Percentiles rank a stretch among this genome's conserved stretches.
Conservation (phyloP, 2,797 vertebrate species). For the Kryptopterus vitreolus region DNA sequence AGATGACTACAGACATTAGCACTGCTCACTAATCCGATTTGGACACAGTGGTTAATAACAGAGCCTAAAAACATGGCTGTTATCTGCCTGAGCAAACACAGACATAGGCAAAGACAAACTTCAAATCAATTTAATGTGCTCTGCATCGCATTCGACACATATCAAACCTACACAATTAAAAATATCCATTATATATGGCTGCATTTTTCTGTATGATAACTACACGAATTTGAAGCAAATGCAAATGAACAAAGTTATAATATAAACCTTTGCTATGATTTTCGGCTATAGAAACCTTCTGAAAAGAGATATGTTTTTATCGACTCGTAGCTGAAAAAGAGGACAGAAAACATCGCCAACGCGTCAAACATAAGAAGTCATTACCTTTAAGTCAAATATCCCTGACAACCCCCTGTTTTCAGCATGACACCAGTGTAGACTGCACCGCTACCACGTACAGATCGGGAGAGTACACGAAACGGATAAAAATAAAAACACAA, state of each 20-base stretch:
- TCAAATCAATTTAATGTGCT: not conserved
- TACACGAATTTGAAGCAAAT: not conserved
- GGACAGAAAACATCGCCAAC: not conserved
- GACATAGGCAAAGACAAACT: not conserved
- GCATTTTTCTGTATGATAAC: not conserved
- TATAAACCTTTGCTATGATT: not conserved
- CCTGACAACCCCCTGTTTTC: not conserved
- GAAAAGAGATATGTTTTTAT: not conserved
- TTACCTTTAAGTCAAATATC: constrained; percentile 25
- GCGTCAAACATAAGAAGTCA: not conserved
- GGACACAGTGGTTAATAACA: not conserved
- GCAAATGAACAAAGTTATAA: not conserved
- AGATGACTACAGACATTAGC: not conserved
- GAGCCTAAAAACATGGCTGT: not conserved
- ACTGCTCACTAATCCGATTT: not conserved
- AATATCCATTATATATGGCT: not conserved
- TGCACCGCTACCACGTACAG: not conserved
- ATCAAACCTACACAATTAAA: not conserved
- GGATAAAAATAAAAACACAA: not conserved
- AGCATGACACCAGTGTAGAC: not conserved
- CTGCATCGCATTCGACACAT: too few species aligned
- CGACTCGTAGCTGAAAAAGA: not conserved
- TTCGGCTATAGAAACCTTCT: not conserved
- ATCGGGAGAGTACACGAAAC: not conserved
- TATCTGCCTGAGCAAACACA: not conserved